Base-by-base conservation (phyloP, 2,888 invertebrate species). In the Seira ritae region DNA sequence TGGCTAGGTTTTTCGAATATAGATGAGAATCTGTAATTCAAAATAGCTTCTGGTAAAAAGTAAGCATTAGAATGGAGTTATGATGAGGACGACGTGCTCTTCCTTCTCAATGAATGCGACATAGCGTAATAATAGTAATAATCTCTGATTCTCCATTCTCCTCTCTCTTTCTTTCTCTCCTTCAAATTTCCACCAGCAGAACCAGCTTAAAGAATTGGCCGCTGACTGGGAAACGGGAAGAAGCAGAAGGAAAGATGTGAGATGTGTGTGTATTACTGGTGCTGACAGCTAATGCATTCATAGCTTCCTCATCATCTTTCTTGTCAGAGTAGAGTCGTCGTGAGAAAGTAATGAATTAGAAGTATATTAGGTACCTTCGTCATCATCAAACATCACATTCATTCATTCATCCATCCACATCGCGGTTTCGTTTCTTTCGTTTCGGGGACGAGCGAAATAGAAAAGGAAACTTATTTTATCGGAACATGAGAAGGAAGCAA, bases 321-420 rank as follows among this genome's bases (percentile, higher is more conserved):
- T 84, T 84, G 79, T 84, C 83, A 69, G 24, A 69, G 42, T 60
- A 15, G 17, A n/a, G n/a, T n/a, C 60, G 17, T 73, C 70, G 78
- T 78, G 83, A 83, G 83, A 84, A 80, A 80, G 72, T 84, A 78
- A 79, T 84, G 84, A 84, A 84, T 80, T 70, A 79, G 74, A 79
- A 75, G 74, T 69, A 67, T 72, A 72, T 62, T 20, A 4, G 24
- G n/a, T 62, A 62, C 62, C 62, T 62, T 62, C 62, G 2, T 62
- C 62, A 20, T 62, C 62, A 62, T 62, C 19, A 19, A 62, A 8
- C 62, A 15, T n/a, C 60, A 42, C 42, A 8, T 42, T n/a, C n/a
- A n/a, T n/a, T n/a, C n/a, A n/a, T n/a, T n/a, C n/a, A n/a, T n/a
- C 42, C 42, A 42, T n/a, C 42, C 42, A 42, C 42, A 4, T 42